phyloP scores from a whole-genome alignment of 2,888 invertebrate species.

The Digitonthophagus gazella region DNA sequence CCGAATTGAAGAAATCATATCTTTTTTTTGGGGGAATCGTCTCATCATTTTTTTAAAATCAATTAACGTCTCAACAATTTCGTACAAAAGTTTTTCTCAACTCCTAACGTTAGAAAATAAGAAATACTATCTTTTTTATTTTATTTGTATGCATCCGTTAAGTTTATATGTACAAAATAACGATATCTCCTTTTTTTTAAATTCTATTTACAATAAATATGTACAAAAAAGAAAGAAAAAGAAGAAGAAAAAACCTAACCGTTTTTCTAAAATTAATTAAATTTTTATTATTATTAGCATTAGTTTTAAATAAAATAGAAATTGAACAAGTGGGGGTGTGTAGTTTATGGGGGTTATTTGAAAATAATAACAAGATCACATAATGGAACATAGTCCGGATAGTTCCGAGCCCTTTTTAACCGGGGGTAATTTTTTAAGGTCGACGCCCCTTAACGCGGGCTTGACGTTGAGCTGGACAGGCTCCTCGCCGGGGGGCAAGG shows the following conservation, averaged over 20 bases:
- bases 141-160: not conserved
- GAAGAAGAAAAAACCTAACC: not conserved
- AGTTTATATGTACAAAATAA: constrained; percentile 12
- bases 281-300: too few relatives aligned
- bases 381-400: constrained; percentile 83
- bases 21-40: too few relatives aligned
- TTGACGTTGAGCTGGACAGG: constrained; percentile 60
- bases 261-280: too few relatives aligned
- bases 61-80: not conserved
- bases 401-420: constrained; percentile 74
- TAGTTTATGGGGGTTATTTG: not conserved
- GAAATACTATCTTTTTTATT: not conserved
- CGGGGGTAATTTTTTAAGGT: constrained; percentile 69
- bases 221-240: constrained; percentile 8
- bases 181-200: constrained; percentile 1
- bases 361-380: constrained; percentile 61
- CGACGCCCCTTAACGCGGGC: constrained; percentile 63
- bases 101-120: not conserved
- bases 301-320: too few relatives aligned
- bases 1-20: too few relatives aligned
- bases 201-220: constrained; percentile 13
- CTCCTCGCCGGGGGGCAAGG: constrained; percentile 60
- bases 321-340: not conserved
- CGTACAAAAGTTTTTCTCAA: not conserved
- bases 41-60: not conserved